phyloP scores from a whole-genome alignment of 1,140 invertebrate species.

The Aleiodes sp. region DNA sequence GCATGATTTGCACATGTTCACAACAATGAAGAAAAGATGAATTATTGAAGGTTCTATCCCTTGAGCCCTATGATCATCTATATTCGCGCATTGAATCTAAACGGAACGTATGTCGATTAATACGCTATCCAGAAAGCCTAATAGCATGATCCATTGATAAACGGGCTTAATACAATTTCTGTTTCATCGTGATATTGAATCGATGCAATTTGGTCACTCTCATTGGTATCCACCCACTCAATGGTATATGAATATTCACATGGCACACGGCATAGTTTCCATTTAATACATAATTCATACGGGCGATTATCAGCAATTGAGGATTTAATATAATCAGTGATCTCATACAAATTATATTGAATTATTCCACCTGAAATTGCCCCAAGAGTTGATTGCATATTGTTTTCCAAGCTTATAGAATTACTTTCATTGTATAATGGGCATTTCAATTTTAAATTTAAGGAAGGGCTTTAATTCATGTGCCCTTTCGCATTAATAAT shows the following conservation, averaged over 20 bases:
- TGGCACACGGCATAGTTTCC: not conserved
- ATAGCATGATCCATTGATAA: not conserved
- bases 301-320: not conserved
- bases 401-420: too few species aligned
- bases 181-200: slow-evolving; percentile 5
- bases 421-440: too few species aligned
- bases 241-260: not conserved
- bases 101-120: not conserved
- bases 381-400: not conserved
- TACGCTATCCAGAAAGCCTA: not conserved
- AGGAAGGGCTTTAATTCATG: too few species aligned
- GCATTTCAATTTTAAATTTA: too few species aligned
- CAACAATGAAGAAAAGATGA: not conserved
- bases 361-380: not conserved
- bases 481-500: not conserved
- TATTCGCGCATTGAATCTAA: not conserved
- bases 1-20: not conserved
- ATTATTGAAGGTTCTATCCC: not conserved
- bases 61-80: too few species aligned
- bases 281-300: not conserved
- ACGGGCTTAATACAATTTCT: not conserved
- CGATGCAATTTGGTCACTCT: not conserved
- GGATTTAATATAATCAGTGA: not conserved
- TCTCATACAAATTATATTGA: not conserved
- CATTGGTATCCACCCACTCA: not conserved